phyloP scores from a whole-genome alignment of 2,888 invertebrate genomes.

The Argyresthia goedartella region DNA sequence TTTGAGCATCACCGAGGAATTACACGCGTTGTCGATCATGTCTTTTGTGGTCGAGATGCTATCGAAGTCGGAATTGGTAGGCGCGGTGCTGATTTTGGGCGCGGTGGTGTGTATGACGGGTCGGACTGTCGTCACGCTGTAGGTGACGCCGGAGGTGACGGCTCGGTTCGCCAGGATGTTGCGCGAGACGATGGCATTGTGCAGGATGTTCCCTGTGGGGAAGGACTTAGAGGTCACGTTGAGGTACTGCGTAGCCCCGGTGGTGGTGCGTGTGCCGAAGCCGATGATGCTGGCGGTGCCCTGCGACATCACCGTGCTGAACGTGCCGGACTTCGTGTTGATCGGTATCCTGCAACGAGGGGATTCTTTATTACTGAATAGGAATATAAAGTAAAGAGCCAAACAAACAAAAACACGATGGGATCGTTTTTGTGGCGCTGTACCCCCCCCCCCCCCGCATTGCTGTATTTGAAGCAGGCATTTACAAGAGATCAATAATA shows the following conservation, averaged over 20 bases:
- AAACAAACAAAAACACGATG: no score
- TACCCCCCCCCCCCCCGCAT: no score
- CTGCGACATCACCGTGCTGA: slow-evolving; percentile 63
- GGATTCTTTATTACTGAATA: not conserved
- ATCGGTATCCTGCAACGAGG: slow-evolving; percentile 33
- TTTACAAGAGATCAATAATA: no score
- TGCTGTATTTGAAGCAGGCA: no score
- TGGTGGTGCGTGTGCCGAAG: slow-evolving; percentile 51
- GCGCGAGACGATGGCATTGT: slow-evolving; percentile 62
- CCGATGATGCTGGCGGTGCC: slow-evolving; percentile 62
- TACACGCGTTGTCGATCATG: slow-evolving; percentile 64
- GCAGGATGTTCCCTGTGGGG: slow-evolving; percentile 62
- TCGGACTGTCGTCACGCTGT: slow-evolving; percentile 47
- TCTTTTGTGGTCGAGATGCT: slow-evolving; percentile 60
- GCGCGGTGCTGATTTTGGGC: slow-evolving; percentile 44
- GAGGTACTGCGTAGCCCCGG: slow-evolving; percentile 45
- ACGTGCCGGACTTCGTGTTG: slow-evolving; percentile 51
- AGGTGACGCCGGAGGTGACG: slow-evolving; percentile 45
- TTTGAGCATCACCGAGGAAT: slow-evolving; percentile 64
- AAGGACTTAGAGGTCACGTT: slow-evolving; percentile 61
- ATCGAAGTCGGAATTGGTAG: slow-evolving; percentile 45
- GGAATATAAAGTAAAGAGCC: no score
- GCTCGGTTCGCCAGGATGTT: slow-evolving; percentile 48
- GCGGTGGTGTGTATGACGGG: slow-evolving; percentile 42
- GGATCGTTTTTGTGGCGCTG: no score